Percentiles rank a stretch among this genome's conserved stretches.
Conservation (phyloP, 2,797 vertebrate genomes). For the Nothura maculosa region DNA sequence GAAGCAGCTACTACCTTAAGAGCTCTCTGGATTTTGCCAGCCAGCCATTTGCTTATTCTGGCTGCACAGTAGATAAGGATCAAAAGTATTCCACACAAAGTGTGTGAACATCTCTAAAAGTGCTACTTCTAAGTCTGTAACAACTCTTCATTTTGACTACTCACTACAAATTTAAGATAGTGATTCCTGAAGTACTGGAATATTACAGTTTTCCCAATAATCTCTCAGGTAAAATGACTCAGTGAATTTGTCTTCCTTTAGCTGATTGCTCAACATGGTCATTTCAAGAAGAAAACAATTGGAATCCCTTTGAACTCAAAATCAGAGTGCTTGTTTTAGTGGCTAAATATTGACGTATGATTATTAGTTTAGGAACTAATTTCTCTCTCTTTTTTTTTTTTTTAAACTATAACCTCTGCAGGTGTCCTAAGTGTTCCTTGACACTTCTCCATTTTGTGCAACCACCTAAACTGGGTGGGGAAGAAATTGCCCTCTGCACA, state of each 20-base stretch:
- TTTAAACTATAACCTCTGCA: background rate
- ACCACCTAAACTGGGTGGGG: background rate
- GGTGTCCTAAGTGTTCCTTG: background rate
- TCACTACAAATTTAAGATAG: background rate
- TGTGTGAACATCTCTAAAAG: background rate
- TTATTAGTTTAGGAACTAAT: background rate
- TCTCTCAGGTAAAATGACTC: background rate
- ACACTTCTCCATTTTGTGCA: background rate
- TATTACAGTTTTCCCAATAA: background rate
- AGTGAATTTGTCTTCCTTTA: background rate
- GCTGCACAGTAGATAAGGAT: background rate
- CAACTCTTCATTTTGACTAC: background rate
- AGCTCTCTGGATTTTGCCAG: background rate
- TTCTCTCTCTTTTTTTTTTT: background rate
- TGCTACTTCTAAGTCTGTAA: background rate
- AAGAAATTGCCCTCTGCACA: background rate
- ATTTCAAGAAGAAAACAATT: background rate
- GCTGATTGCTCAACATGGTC: background rate
- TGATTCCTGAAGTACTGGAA: background rate
- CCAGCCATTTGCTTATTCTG: background rate
- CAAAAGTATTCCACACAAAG: accelerated
- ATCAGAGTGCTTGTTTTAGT: background rate
- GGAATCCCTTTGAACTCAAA: background rate
- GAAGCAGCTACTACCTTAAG: background rate
- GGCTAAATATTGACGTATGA: background rate